Evolutionary conservation across 2,797 vertebrate genomes (phyloP).

Genomic region (Nyctibius grandis): DNA sequence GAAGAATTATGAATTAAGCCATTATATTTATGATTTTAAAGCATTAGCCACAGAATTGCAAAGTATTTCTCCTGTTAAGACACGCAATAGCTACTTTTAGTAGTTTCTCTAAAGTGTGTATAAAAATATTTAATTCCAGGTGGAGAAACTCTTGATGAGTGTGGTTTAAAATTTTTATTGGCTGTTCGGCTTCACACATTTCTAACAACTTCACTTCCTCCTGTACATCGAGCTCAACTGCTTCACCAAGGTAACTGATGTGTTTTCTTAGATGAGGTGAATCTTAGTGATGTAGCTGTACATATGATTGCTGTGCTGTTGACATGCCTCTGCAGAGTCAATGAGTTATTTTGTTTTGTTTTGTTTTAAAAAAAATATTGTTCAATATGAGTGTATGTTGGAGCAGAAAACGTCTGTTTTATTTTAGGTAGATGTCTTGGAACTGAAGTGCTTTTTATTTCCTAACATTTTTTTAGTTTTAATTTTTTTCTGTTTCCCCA

Average conservation of each 20-base stretch:
- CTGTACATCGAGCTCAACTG: slow-evolving; percentile 87
- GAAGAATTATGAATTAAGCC: neutral
- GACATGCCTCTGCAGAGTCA: neutral
- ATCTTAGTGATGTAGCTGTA: neutral
- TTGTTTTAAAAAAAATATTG: neutral
- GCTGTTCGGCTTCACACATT: slow-evolving; percentile 95
- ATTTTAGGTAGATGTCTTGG: neutral
- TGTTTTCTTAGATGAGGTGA: neutral
- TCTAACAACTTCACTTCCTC: slow-evolving; percentile 91
- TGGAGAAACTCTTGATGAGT: slow-evolving; percentile 96
- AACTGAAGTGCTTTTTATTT: neutral
- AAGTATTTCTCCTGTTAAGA: neutral
- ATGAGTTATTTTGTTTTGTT: neutral
- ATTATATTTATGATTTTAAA: neutral
- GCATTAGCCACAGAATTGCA: neutral
- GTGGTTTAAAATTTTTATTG: slow-evolving; percentile 93
- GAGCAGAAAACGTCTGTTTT: neutral
- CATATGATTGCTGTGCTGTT: neutral
- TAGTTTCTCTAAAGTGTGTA: neutral
- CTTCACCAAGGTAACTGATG: slow-evolving; percentile 85
- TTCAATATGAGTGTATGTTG: neutral
- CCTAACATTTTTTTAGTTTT: neutral
- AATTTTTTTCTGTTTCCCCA: neutral
- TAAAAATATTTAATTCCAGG: slow-evolving; percentile 72
- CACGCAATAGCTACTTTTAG: neutral